Base-by-base conservation (phyloP, 2,113 vertebrate species). In the Toxotes chatareus region DNA sequence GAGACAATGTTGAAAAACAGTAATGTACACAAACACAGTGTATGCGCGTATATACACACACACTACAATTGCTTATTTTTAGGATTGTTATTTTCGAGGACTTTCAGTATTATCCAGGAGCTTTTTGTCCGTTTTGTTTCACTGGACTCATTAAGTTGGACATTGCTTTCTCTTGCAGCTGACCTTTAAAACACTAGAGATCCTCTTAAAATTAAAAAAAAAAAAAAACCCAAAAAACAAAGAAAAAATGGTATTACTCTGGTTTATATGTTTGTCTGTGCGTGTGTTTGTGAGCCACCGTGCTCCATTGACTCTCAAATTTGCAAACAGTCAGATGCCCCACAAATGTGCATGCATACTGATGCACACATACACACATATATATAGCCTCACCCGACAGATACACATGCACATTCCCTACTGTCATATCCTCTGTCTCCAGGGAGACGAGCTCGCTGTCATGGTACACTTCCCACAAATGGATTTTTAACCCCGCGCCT, bases 381-480 rank as follows among this genome's bases (percentile, higher is more conserved):
- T 76, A 84, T 63, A 79, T 40, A 85, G 62, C 82, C 71, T 80
- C 80, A 83, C 46, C 59, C 21, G 10, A 82, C 74, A 79, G 79
- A 86, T 68, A 80, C 86, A 87, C 82, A 79, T 85, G 71, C 76
- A 76, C 84, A 80, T 78, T 88, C 86, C 86, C 90, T 66, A 63
- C 88, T 90, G 86, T 90, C 90, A 83, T 86, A 90, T 93, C 80
- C 83, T 84, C 86, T 91, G 94, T 95, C 95, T 95, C 95, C 94
- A 93, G 92, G 93, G 95, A 95, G 92, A 95, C 93, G 79, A 86
- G 89, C 88, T 93, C 78, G 80, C 92, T 94, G 93, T 94, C 93
- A 95, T 94, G 94, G 88, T 95, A 95, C 93, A 94, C 93, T 95
- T 95, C 89, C 93, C 93, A 88, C 95, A 94, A 96, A 96, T 95